Conservation (phyloP, 2,888 invertebrate species). For the Sepiola atlantica region DNA sequence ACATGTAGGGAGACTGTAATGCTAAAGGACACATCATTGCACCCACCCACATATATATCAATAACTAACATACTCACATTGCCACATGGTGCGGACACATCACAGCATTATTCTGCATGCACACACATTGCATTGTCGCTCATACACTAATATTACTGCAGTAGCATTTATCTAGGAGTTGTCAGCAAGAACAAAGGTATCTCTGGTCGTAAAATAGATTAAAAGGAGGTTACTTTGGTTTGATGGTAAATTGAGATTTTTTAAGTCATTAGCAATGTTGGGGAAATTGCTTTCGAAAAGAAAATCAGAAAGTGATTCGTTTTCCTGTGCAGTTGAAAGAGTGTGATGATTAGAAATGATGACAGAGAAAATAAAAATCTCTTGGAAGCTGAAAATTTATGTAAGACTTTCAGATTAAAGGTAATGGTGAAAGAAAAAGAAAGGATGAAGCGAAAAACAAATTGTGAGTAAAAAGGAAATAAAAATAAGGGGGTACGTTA, state of each 20-base stretch:
- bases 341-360: not conserved
- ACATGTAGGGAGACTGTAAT: no score
- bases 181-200: not conserved
- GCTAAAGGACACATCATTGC: no score
- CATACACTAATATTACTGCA: no score
- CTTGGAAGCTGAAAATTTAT: not conserved
- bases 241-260: not conserved
- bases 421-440: not conserved
- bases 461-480: no score
- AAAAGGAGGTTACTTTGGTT: not conserved
- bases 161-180: not conserved
- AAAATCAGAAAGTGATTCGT: not conserved
- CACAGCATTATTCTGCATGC: no score
- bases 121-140: no score
- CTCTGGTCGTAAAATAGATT: not conserved
- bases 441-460: not conserved
- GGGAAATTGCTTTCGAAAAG: not conserved
- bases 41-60: no score
- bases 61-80: no score
- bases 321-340: not conserved
- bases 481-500: no score
- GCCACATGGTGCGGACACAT: no score
- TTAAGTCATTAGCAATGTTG: not conserved
- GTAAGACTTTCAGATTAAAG: not conserved
- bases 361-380: not conserved